Conservation (phyloP, 2,888 invertebrate species). For the Cosmopolites sordidus region DNA sequence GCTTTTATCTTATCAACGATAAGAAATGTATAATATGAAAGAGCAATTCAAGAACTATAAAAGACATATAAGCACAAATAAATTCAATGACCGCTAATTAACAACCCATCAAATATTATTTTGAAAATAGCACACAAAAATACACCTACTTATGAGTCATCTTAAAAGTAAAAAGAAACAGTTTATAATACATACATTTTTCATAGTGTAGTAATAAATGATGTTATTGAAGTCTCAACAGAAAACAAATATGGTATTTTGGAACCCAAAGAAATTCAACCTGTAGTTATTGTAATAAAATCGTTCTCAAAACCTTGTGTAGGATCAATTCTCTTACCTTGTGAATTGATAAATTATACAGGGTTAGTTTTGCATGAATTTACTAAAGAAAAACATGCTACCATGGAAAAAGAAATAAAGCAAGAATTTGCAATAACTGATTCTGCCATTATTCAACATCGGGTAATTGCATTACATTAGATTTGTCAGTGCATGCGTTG, state of each 20-base stretch:
- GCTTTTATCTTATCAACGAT: no score
- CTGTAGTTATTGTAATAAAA: slow-evolving; percentile 41
- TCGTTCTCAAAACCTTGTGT: slow-evolving; percentile 41
- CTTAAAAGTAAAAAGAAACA: no score
- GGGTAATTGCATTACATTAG: no score
- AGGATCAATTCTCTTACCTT: slow-evolving; percentile 38
- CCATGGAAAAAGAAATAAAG: slow-evolving; percentile 33
- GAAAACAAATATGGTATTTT: slow-evolving; percentile 38
- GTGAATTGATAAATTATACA: slow-evolving; percentile 45
- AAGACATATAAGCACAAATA: no score
- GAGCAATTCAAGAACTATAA: no score
- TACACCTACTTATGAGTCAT: no score
- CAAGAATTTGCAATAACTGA: slow-evolving; percentile 46
- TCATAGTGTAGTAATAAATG: slow-evolving; percentile 28
- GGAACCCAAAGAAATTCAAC: slow-evolving; percentile 41
- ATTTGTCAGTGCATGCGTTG: no score
- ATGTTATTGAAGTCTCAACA: slow-evolving; percentile 26
- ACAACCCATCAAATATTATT: no score
- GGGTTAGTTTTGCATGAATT: slow-evolving; percentile 41
- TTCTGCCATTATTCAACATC: slow-evolving; percentile 9
- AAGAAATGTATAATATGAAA: no score
- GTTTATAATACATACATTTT: no score
- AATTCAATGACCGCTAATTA: no score
- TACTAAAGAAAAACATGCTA: slow-evolving; percentile 33
- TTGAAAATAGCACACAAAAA: no score